These are phyloP conservation scores for Phenganax subtilis DNA, from an alignment of 92 coral and sea anemone genomes.

Conservation along the genomic window DNA sequence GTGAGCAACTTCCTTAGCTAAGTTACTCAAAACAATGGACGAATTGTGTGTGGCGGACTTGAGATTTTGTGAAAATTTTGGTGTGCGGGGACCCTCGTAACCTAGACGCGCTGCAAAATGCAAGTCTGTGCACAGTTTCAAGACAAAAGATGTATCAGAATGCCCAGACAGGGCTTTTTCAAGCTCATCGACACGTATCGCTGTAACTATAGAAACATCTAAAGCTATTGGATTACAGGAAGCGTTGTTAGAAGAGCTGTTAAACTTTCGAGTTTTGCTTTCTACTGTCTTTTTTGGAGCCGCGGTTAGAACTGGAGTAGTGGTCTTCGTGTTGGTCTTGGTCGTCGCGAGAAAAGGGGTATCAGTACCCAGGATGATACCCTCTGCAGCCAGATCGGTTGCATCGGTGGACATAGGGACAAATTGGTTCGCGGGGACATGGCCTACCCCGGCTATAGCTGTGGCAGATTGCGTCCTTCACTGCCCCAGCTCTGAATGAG, in stretches of 20 bases:
- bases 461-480: background rate
- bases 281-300: constrained; percentile 1
- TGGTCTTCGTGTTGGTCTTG: constrained; percentile 20
- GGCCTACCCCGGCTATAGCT: too few species aligned
- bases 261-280: constrained; percentile 11
- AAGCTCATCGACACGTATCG: constrained; percentile 32
- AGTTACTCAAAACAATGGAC: constrained; percentile 36
- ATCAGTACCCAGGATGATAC: constrained; percentile 44
- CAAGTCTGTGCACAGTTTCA: constrained; percentile 42
- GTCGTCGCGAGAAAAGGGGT: constrained; percentile 24
- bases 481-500: constrained; percentile 28
- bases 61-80: constrained; percentile 40
- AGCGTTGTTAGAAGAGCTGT: background rate
- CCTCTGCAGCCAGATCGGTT: background rate
- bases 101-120: constrained; percentile 43
- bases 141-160: constrained; percentile 39
- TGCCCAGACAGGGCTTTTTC: constrained; percentile 31
- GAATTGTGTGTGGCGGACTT: constrained; percentile 45
- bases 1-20: constrained; percentile 44
- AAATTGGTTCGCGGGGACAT: too few species aligned
- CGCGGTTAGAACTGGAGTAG: constrained; percentile 12
- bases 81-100: constrained; percentile 29
- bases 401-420: too few species aligned
- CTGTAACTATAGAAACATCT: constrained; percentile 18
- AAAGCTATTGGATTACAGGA: background rate